Evolutionary conservation across 35 echinoderm and acorn worm genomes (phyloP), one percentile per base, ranked within the genome.

Genomic region (Ophioderma brevispina): DNA sequence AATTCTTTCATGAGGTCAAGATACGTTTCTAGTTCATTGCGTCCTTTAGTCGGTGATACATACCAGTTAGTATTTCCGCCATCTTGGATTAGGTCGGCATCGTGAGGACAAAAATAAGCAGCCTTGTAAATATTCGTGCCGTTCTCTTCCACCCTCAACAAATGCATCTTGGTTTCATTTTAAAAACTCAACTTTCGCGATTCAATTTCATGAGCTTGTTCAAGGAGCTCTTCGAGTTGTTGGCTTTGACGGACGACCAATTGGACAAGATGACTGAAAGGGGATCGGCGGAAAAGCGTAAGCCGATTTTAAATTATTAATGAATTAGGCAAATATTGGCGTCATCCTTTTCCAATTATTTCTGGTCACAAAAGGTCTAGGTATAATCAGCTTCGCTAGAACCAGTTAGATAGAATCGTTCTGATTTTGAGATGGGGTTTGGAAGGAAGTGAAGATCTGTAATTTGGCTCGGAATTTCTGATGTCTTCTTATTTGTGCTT

Each of bases 121-220:
- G n/a, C 91, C 93, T n/a, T 95, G 93, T 0, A 95, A 88, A 77
- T 95, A 95, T 95, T 91, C 70, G 87, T 87, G 4, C 93, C 93
- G 31, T 95, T 89, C 35, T 56, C 93, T 34, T 95, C 77, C 78
- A 87, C 63, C 37, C 93, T 23, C 6, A 87, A 50, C 25, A 91
- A n/a, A 49, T 95, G 93, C 23, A 90, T 76, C 42, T 80, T 86
- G n/a, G 93, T 95, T 87, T 95, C 93, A 75, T 91, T n/a, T n/a
- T n/a, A n/a, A 95, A 36, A 85, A 91, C 35, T 95, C 93, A 55
- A 95, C n/a, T 95, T 55, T 95, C 93, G 8, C n/a, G 13, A 79
- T 95, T n/a, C 93, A 0, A 90, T 90, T n/a, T 90, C n/a, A 21
- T 43, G 31, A 34, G 91, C 82, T 25, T 37, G 91, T 40, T 95